A percentile compares a stretch with the other conserved stretches of the same genome.
Conservation (phyloP, 2,113 vertebrate species). For the Corvus hawaiiensis region DNA sequence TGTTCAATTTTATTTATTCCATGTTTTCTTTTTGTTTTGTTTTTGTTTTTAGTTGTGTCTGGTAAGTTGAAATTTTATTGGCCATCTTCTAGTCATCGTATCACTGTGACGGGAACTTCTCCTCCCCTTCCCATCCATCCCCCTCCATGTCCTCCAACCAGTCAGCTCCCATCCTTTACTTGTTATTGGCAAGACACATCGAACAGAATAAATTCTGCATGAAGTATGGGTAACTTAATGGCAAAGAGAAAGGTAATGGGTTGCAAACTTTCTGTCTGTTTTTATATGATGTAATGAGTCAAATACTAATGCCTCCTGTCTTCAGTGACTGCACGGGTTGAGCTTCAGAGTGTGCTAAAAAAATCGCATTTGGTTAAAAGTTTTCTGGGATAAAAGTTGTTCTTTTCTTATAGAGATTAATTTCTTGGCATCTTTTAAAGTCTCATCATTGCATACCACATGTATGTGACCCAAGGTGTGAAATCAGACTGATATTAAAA, state of each 20-base stretch:
- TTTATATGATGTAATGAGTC: constrained; percentile 28
- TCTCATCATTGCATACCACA: background rate
- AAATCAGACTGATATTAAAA: background rate
- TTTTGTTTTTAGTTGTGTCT: constrained; percentile 94
- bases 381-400: background rate
- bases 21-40: constrained; percentile 86
- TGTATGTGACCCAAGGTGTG: background rate
- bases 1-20: constrained; percentile 79
- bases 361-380: background rate
- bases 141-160: constrained; percentile 89
- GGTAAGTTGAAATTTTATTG: constrained; percentile 99
- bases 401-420: background rate
- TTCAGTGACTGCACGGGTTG: background rate
- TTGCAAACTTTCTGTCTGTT: constrained; percentile 67
- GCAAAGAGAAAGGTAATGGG: constrained; percentile 89
- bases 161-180: constrained; percentile 89
- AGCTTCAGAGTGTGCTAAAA: background rate
- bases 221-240: constrained; percentile 88
- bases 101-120: constrained; percentile 90
- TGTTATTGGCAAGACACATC: constrained; percentile 87
- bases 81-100: constrained; percentile 90
- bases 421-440: background rate
- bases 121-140: constrained; percentile 89
- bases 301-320: background rate
- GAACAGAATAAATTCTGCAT: constrained; percentile 80